Evolutionary conservation across 2,888 invertebrate genomes (phyloP), one percentile per base, ranked within the genome.

Genomic region (Peribatodes rhomboidaria): DNA sequence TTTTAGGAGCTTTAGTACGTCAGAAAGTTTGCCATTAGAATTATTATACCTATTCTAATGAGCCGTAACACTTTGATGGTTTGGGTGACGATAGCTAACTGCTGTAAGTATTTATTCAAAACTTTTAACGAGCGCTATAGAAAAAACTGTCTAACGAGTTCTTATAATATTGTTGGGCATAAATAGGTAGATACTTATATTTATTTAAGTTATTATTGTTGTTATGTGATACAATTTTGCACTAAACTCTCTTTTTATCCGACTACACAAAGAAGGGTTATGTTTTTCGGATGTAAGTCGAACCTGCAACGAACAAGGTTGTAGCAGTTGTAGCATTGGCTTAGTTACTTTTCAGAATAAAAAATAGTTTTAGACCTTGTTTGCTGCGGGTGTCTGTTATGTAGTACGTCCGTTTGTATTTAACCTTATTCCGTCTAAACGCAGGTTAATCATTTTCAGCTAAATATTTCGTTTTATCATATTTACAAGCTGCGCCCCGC

Each of bases 61-160:
- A 50, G n/a, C 20, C 18, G 2, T 50, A 50, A 37, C n/a, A 50
- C 20, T 50, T 18, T 33, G 27, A 47, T 49, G 49, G 47, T 16
- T 50, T 20, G 35, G 50, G 18, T 50, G 35, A 49, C 35, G 50
- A 50, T 18, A 50, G 50, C n/a, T 20, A 18, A 37, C 50, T 37
- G 50, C 46, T 46, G 46, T 44, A 16, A 4, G 2, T 47, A 49
- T 49, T 33, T 16, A 47, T 18, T 50, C 13, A 47, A 41, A 58
- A 58, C 20, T 58, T 58, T 58, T 58, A 58, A 58, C 58, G 31
- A 58, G 58, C 49, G 39, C 44, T 44, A 49, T 16, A 47, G 47
- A 46, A 47, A 57, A 49, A 58, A 49, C 47, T 46, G 47, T 58
- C 18, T 58, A 27, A 41, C 49, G 31, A 58, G 47, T 58, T 58